These are phyloP conservation scores for Vesta saturnalis DNA, from an alignment of 2,888 invertebrate genomes.

Conservation along the genomic window DNA sequence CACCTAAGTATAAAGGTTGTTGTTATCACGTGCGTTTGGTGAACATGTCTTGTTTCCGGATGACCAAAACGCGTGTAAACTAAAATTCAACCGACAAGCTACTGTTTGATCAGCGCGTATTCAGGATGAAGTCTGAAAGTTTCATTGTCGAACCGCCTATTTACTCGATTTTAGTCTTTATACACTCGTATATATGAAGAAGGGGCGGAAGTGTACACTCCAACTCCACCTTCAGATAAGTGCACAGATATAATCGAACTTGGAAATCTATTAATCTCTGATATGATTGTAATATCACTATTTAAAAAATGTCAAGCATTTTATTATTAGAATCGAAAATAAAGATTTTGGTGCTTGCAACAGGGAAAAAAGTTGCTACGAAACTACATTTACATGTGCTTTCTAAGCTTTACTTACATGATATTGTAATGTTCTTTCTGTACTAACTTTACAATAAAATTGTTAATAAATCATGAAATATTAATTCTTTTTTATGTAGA, in stretches of 20 bases:
- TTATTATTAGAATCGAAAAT: no score
- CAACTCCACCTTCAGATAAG: slow-evolving; percentile 37
- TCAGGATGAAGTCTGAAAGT: slow-evolving; percentile 51
- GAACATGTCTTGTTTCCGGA: slow-evolving; percentile 28
- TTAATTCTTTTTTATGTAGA: no score
- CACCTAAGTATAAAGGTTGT: neutral
- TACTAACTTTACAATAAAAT: no score
- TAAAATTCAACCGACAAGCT: slow-evolving; percentile 55
- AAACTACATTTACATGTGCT: no score
- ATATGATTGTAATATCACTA: neutral
- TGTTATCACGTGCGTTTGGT: slow-evolving; percentile 25
- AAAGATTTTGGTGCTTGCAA: no score
- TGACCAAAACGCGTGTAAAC: slow-evolving; percentile 50
- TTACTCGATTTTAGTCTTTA: slow-evolving; percentile 40
- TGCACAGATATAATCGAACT: slow-evolving; percentile 35
- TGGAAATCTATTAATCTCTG: slow-evolving; percentile 15
- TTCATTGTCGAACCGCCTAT: slow-evolving; percentile 29
- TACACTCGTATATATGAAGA: slow-evolving; percentile 12
- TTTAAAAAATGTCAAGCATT: neutral
- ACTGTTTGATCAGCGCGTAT: slow-evolving; percentile 56
- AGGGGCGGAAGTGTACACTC: slow-evolving; percentile 28
- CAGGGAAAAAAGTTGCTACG: no score
- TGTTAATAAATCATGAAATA: no score
- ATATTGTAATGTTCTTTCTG: neutral
- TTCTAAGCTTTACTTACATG: no score